phyloP scores from a whole-genome alignment of 2,113 vertebrate genomes.

The Cynocephalus volans region DNA sequence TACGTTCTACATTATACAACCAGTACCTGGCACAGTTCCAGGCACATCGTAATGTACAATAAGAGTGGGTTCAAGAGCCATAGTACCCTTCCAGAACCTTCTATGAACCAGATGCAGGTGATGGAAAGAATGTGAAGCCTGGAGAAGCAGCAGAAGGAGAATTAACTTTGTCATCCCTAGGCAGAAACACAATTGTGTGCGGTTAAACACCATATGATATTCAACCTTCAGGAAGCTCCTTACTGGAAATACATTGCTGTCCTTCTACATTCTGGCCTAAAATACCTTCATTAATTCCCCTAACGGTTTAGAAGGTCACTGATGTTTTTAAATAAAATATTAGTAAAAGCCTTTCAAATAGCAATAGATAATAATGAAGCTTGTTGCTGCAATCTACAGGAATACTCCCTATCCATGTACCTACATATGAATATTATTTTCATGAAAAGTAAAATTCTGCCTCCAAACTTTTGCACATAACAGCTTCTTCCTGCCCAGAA shows the following conservation, averaged over 20 bases:
- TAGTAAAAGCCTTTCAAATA: conserved; percentile 2
- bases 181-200: not conserved
- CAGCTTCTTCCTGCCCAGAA: not conserved
- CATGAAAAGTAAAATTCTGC: conserved; percentile 1
- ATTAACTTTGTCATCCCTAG: not conserved
- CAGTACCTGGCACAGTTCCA: not conserved
- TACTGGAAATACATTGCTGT: not conserved
- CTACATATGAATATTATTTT: not conserved
- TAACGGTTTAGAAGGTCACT: not conserved
- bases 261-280: not conserved
- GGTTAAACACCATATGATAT: not conserved
- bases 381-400: not conserved
- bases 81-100: not conserved
- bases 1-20: not conserved
- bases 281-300: not conserved
- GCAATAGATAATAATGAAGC: not conserved
- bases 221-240: not conserved
- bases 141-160: not conserved
- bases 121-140: not conserved
- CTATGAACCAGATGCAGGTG: not conserved
- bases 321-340: conserved; percentile 40
- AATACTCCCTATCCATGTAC: not conserved
- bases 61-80: not conserved
- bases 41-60: not conserved
- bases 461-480: not conserved